Evolutionary conservation across 2,888 invertebrate genomes (phyloP).

Genomic region (Tenthredo mesomela): DNA sequence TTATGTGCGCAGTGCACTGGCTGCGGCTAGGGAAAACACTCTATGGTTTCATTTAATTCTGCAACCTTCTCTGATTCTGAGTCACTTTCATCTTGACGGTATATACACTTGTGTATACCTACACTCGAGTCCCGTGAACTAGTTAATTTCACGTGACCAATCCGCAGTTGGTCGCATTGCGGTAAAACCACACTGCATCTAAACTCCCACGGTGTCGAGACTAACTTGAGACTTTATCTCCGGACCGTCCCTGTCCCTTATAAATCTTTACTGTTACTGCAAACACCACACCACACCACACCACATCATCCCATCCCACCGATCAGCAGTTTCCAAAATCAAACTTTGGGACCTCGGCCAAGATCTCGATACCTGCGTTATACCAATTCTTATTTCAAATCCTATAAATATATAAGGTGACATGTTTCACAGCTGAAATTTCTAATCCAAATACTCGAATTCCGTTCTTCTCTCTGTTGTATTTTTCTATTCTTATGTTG

Average conservation of each 20-base stretch:
- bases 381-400: neutral
- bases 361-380: conserved; percentile 52
- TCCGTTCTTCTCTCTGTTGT: neutral
- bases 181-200: conserved; percentile 52
- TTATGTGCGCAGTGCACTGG: too few relatives aligned
- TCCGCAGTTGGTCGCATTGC: conserved; percentile 60
- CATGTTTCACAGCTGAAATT: neutral
- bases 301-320: neutral
- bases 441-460: neutral
- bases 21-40: neutral
- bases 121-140: conserved; percentile 30
- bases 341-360: conserved; percentile 62
- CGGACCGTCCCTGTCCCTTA: conserved; percentile 15
- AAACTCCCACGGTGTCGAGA: conserved; percentile 51
- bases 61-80: neutral
- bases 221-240: conserved; percentile 43
- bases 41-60: neutral
- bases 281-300: neutral
- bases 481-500: neutral
- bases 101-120: too few relatives aligned
- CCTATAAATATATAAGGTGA: neutral
- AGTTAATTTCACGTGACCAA: conserved; percentile 56
- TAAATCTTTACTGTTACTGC: conserved; percentile 31
- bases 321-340: conserved; percentile 65
- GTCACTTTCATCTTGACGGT: neutral